These are phyloP conservation scores for Protonemura montana DNA, from an alignment of 2,888 invertebrate genomes.

Conservation along the genomic window DNA sequence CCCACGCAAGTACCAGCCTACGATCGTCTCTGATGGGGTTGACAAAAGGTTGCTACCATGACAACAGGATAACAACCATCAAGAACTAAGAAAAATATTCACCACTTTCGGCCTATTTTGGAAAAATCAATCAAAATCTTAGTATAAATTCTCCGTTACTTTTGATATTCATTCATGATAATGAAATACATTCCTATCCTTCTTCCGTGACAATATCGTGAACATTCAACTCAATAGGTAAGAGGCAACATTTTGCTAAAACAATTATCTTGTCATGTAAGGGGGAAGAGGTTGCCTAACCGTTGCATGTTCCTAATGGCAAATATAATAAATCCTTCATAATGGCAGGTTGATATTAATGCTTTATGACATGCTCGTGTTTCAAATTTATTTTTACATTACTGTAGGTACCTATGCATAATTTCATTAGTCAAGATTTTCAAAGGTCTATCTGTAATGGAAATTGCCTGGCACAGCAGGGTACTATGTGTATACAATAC, in stretches of 20 bases:
- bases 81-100: not conserved
- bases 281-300: not conserved
- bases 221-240: not conserved
- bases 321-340: conserved; percentile 12
- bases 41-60: not conserved
- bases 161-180: not conserved
- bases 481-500: conserved; percentile 15
- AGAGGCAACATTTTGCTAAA: not conserved
- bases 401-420: not conserved
- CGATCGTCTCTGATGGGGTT: no score
- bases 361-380: not conserved
- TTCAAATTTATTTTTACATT: conserved; percentile 12
- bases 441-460: not conserved
- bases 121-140: not conserved
- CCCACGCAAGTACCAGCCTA: no score
- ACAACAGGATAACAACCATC: not conserved
- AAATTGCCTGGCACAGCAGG: conserved; percentile 18
- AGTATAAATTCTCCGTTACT: not conserved
- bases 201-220: not conserved
- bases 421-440: conserved; percentile 3
- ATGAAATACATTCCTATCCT: not conserved
- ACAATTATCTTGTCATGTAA: conserved; percentile 7
- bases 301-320: not conserved
- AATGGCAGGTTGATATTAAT: not conserved
- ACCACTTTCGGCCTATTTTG: not conserved